Evolutionary conservation across 2,797 vertebrate genomes (phyloP).

Genomic region (Ctenochaetus hawaiiensis): DNA sequence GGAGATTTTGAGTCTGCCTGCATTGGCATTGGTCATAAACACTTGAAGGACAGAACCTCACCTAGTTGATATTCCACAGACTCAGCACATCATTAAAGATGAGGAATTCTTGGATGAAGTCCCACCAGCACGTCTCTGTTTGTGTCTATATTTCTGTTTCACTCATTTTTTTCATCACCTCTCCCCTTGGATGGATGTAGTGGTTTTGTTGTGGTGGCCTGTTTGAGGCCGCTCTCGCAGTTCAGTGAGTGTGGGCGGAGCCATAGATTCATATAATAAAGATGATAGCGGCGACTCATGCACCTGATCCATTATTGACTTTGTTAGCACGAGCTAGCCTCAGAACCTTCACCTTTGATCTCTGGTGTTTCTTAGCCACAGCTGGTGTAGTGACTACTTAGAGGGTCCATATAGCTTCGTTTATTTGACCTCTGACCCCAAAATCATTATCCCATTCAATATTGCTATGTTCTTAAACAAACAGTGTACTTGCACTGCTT

Average conservation of each 20-base stretch:
- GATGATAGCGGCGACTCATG: slow-evolving; percentile 22
- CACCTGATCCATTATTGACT: slow-evolving; percentile 73
- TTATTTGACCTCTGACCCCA: slow-evolving; percentile 46
- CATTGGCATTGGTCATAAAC: slow-evolving; percentile 42
- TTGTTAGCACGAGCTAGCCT: slow-evolving; percentile 43
- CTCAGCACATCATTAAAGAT: slow-evolving; percentile 68
- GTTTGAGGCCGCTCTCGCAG: not conserved
- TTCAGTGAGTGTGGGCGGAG: slow-evolving; percentile 1
- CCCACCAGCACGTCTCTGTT: slow-evolving; percentile 41
- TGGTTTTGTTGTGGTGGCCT: slow-evolving; percentile 10
- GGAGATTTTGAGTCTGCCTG: slow-evolving; percentile 22
- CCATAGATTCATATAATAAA: slow-evolving; percentile 30
- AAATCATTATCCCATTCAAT: slow-evolving; percentile 34
- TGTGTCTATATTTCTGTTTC: slow-evolving; percentile 46
- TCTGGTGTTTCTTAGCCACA: slow-evolving; percentile 40
- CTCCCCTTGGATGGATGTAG: slow-evolving; percentile 25
- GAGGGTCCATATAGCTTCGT: not conserved
- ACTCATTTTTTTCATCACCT: slow-evolving; percentile 25
- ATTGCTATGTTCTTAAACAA: slow-evolving; percentile 25
- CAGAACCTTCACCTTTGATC: slow-evolving; percentile 65
- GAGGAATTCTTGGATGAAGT: slow-evolving; percentile 57
- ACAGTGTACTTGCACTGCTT: not conserved
- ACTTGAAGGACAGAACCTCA: slow-evolving; percentile 56
- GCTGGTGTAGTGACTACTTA: slow-evolving; percentile 42
- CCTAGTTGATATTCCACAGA: slow-evolving; percentile 68